A percentile compares a stretch with the other conserved stretches of the same genome.
These are phyloP conservation scores for Alloscopus bannaensis DNA, from an alignment of 2,888 invertebrate species.

Conservation along the genomic window DNA sequence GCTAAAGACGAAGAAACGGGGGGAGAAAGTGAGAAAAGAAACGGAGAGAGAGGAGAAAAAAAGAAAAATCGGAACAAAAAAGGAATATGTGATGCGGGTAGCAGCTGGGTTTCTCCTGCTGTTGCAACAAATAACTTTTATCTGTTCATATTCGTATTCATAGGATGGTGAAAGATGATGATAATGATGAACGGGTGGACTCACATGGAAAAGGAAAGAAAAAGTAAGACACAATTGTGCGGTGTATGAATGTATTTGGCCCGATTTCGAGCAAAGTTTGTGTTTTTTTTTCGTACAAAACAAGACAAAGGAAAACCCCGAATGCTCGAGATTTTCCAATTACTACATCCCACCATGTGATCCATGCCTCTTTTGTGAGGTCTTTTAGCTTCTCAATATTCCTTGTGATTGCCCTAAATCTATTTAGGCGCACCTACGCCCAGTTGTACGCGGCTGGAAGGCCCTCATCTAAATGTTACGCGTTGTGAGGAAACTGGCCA, in stretches of 20 bases:
- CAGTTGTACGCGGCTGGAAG: background rate
- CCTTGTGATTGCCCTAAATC: too few relatives aligned
- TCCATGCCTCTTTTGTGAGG: too few relatives aligned
- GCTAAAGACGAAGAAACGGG: background rate
- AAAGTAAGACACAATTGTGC: background rate
- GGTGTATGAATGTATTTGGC: background rate
- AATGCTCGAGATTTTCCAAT: too few relatives aligned
- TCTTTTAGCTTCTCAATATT: too few relatives aligned
- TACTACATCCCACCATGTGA: too few relatives aligned
- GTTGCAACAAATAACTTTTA: constrained; percentile 30
- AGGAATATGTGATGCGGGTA: background rate
- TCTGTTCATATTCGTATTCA: constrained; percentile 3
- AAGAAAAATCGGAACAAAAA: background rate
- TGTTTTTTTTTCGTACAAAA: constrained; percentile 9
- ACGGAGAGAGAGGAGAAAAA: background rate
- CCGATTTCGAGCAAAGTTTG: background rate
- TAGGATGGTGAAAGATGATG: background rate
- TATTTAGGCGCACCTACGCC: background rate
- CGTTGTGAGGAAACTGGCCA: constrained; percentile 15
- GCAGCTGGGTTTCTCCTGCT: constrained; percentile 31
- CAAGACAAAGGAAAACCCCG: too few relatives aligned
- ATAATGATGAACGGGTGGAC: constrained; percentile 21
- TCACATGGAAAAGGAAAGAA: constrained; percentile 19
- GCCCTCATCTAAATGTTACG: background rate
- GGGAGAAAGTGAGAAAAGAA: constrained; percentile 6